These are phyloP conservation scores for Allobates femoralis DNA, from an alignment of 2,797 vertebrate species.

Conservation along the genomic window DNA sequence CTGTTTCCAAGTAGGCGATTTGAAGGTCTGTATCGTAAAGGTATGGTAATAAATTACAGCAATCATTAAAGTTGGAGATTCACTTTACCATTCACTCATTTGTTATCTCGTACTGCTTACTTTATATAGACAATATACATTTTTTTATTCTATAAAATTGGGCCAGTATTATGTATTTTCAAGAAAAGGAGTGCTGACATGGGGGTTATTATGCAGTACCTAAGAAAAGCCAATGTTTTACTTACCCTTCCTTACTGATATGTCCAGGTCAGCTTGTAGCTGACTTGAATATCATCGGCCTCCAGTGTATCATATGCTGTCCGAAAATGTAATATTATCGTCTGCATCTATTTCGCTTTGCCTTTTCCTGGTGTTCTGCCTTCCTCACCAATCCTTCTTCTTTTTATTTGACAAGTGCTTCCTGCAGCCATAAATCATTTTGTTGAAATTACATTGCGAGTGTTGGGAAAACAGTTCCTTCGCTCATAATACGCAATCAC, in stretches of 20 bases:
- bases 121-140: neutral
- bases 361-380: conserved; percentile 40
- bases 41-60: neutral
- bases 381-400: conserved; percentile 51
- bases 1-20: neutral
- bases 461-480: conserved; percentile 42
- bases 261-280: conserved; percentile 2
- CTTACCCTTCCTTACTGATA: neutral
- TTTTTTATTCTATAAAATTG: neutral
- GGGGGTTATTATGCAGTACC: neutral
- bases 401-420: conserved; percentile 56
- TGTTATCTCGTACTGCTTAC: neutral
- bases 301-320: conserved; percentile 39
- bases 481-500: conserved; percentile 31
- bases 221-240: neutral
- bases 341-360: conserved; percentile 35
- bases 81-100: neutral
- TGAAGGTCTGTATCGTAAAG: neutral
- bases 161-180: neutral
- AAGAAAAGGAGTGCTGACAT: neutral
- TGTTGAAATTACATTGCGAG: conserved; percentile 54
- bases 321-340: conserved; percentile 48
- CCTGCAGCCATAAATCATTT: conserved; percentile 58
- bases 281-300: conserved; percentile 42
- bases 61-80: neutral